Evolutionary conservation across 2,888 invertebrate species (phyloP), one percentile per base, ranked within the genome.

Genomic region (Caenorhabditis macrosperma): DNA sequence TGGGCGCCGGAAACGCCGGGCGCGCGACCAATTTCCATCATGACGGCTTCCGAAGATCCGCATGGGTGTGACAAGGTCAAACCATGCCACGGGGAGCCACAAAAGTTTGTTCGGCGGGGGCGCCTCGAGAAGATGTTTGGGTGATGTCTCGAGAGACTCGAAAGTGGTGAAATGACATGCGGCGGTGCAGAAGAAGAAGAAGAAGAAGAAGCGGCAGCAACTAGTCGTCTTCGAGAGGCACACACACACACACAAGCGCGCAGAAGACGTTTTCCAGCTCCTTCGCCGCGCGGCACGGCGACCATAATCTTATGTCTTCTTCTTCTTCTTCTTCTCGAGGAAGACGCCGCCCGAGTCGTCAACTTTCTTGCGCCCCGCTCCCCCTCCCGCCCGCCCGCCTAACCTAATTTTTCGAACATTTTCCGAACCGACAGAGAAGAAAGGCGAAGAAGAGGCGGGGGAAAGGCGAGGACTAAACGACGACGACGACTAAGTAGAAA

Each of bases 361-460:
- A 26, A 17, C 41, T 61, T 52, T 61, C n/a, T n/a, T n/a, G n/a
- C 44, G 17, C 26, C 55, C 28, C 38, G 41, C 33, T 55, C 26
- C 48, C 5, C 44, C 7, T 20, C 35, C 15, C 35, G n/a, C 15
- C 76, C 12, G 41, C 48, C 26, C 52, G 22, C 64, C 66, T 66
- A 78, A 77, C 68, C 68, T 77, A 69, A 66, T 74, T 79, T 79
- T 79, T 79, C 57, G 78, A 78, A 67, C 79, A 72, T 74, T 68
- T 63, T 64, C 64, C 75, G 50, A 66, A 63, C 44, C 33, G 48
- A 44, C 28, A 46, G 30, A 52, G 61, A 48, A 33, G 30, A n/a
- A 41, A 28, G 20, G 26, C 33, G 38, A 50, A 38, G 35, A 28
- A 38, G 46, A 12, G 38, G 41, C 17, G 28, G 50, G n/a, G 20